Evolutionary conservation across 2,113 vertebrate genomes (phyloP).

Genomic region (Callorhinus ursinus): DNA sequence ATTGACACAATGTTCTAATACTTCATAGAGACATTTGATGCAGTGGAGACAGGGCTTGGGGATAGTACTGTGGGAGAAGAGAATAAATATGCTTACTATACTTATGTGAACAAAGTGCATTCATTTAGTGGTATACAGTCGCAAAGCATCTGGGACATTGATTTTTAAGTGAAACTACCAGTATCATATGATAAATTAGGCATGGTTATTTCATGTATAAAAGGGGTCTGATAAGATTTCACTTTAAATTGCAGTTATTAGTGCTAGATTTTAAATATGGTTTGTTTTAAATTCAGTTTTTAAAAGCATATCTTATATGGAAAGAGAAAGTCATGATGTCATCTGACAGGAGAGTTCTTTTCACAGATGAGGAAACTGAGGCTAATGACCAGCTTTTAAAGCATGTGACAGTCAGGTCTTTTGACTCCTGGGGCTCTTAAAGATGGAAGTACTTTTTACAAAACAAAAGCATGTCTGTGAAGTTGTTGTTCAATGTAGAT

Average conservation of each 20-base stretch:
- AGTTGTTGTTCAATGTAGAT: not conserved
- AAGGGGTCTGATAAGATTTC: not conserved
- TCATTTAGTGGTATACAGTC: constrained; percentile 1
- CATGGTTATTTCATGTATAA: constrained; percentile 12
- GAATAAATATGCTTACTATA: not conserved
- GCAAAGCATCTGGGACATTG: not conserved
- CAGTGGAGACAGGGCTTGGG: not conserved
- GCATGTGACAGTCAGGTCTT: not conserved
- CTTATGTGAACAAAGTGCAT: not conserved
- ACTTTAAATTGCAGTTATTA: not conserved
- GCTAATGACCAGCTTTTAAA: not conserved
- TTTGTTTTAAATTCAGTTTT: not conserved
- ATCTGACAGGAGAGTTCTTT: not conserved
- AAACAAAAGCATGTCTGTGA: not conserved
- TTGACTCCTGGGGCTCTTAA: not conserved
- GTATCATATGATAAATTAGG: not conserved
- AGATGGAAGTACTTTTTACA: not conserved
- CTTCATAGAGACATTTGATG: not conserved
- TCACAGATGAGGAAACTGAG: not conserved
- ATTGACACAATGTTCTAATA: not conserved
- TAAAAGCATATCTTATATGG: not conserved
- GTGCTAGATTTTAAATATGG: not conserved
- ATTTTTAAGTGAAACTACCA: constrained; percentile 24
- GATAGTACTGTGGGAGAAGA: constrained; percentile 1
- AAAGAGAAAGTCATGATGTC: not conserved